Evolutionary conservation across 1,140 invertebrate species (phyloP).

Genomic region (Wiebesia pumilae): DNA sequence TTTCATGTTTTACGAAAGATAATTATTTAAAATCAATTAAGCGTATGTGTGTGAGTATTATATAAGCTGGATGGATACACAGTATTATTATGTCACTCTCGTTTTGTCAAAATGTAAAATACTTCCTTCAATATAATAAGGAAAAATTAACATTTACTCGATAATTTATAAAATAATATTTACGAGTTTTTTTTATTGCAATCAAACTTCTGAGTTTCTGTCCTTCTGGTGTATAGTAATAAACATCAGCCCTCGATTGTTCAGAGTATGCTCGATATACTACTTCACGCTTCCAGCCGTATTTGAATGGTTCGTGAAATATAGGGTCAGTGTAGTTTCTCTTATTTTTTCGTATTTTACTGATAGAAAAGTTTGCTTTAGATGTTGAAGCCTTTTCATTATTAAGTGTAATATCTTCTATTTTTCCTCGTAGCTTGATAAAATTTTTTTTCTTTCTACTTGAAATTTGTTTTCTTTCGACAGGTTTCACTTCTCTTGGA

Average conservation of each 20-base stretch:
- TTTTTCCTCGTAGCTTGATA: not conserved
- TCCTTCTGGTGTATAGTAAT: constrained; percentile 81
- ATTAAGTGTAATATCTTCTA: not conserved
- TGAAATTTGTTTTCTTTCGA: not conserved
- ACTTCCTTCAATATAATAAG: not conserved
- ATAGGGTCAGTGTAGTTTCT: constrained; percentile 63
- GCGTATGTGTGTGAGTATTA: no score
- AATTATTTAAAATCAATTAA: no score
- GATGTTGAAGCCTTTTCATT: not conserved
- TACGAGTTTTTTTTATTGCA: not conserved
- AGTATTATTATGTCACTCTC: no score
- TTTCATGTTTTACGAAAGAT: no score
- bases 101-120: not conserved
- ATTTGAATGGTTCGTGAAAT: constrained; percentile 76
- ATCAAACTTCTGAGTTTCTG: constrained; percentile 61
- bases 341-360: not conserved
- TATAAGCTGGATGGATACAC: no score
- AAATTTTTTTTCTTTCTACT: not conserved
- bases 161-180: constrained; percentile 9
- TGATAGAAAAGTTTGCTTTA: not conserved
- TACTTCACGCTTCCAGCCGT: constrained; percentile 81
- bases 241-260: constrained; percentile 78
- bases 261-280: constrained; percentile 76
- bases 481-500: not conserved
- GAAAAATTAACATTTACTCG: not conserved